Base-by-base conservation (phyloP, 92 coral and sea anemone species). In the Epizoanthus fatuus region DNA sequence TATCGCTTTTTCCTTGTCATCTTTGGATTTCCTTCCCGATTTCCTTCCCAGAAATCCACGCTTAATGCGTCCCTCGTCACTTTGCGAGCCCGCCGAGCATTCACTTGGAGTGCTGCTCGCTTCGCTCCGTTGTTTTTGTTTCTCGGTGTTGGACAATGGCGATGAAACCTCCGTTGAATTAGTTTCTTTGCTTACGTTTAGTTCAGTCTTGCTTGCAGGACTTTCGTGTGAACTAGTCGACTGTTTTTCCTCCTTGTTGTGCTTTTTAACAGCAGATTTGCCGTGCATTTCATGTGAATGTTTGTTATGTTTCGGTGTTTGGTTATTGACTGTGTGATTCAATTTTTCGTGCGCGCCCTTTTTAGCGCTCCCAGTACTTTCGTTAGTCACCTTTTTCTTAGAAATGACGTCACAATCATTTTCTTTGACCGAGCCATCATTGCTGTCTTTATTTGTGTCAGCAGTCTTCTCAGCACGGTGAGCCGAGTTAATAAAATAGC, bases 401-500 rank as follows among this genome's bases (percentile, higher is more conserved):
- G 91, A 57, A 49, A 25, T 35, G 15, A 45, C 83, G 5, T 79
- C 86, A 22, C 74, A 42, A 14, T 77, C 67, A 17, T 56, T 75
- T 55, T 56, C 82, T 77, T 77, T 77, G 82, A 19, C 57, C 13
- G 82, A 59, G 55, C 40, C 67, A 9, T 85, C 72, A 15, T 69
- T 74, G 60, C 70, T 54, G 72, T 54, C 88, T 37, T 64, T 81
- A 1, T 83, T 17, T n/a, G 85, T 3, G 42, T 79, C 87, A 42
- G 66, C 53, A 19, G 87, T 51, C 49, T 90, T 86, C 54, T 75
- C 81, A 25, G 44, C 39, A 13, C 83, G 87, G 2, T 49, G 79
- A 74, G 86, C 75, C 5, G 85, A 68, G 13, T 75, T 63, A 3
- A 92, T 93, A 42, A 92, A 92, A 67, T 95, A 95, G 0, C 93